Base-by-base conservation (phyloP, 2,888 invertebrate genomes). In the Ennomos fuscantarius region DNA sequence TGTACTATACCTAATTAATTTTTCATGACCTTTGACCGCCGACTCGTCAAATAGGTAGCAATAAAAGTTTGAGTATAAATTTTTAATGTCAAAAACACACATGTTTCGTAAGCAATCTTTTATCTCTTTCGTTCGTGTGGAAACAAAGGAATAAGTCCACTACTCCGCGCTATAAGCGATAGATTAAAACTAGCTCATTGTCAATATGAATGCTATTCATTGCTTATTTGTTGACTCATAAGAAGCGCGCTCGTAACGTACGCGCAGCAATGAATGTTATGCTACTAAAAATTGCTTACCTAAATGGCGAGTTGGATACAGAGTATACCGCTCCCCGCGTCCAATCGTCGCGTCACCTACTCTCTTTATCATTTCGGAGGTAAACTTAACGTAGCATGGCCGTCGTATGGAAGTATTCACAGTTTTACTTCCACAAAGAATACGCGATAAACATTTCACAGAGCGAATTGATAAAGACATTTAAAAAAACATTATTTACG, bases 391-490 rank as follows among this genome's bases (percentile, higher is more conserved):
- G 78, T 92, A 93, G 94, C 88, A 93, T 94, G 94, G 94, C 93
- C 93, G 93, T 93, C 89, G 93, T 87, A 78, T 87, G 93, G 93
- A 93, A 93, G 93, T 93, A 93, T 93, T 93, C 93, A 92, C 93
- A 93, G 89, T 93, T 93, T 93, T 93, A 93, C 92, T 93, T 93
- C 93, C 93, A 93, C 91, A 93, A 93, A 93, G 93, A 93, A 89
- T 93, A 92, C 93, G 93, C 93, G 92, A 93, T 93, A 93, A 92
- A 93, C 89, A 92, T 93, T 84, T 84, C 86, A 74, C 89, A 80
- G 86, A 89, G 89, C 89, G 86, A 86, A 84, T 79, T 90, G 77
- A 82, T 77, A 89, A 87, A 84, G 82, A 92, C 89, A 73, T 89
- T 90, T 87, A 84, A 89, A 82, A 90, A 89, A 74, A 89, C 90